phyloP scores from a whole-genome alignment of 1,140 invertebrate genomes.

The Cotesia chilonis region DNA sequence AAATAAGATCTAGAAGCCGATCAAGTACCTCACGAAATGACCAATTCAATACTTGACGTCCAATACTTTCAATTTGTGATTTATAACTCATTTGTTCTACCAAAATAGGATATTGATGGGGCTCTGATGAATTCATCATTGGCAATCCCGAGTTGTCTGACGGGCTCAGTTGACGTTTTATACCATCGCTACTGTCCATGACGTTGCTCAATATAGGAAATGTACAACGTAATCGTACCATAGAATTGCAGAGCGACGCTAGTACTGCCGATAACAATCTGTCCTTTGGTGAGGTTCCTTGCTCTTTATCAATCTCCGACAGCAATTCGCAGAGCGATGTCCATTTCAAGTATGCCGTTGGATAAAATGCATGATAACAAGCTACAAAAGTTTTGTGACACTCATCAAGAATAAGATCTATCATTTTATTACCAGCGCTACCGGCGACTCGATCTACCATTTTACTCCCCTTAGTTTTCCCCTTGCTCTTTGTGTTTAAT shows the following conservation, averaged over 20 bases:
- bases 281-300: conserved; percentile 67
- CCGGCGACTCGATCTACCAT: conserved; percentile 7
- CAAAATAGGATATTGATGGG: conserved; percentile 80
- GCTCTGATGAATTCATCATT: conserved; percentile 76
- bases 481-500: conserved; percentile 59
- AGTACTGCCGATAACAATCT: conserved; percentile 82
- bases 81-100: conserved; percentile 85
- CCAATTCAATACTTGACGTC: conserved; percentile 68
- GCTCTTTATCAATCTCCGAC: conserved; percentile 75
- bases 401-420: conserved; percentile 82
- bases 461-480: conserved; percentile 56
- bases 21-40: conserved; percentile 87
- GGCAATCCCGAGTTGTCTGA: conserved; percentile 76
- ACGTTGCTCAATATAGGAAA: conserved; percentile 75
- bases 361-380: conserved; percentile 96
- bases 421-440: conserved; percentile 63
- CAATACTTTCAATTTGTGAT: conserved; percentile 59
- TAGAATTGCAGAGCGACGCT: conserved; percentile 81
- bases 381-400: conserved; percentile 89
- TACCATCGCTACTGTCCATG: conserved; percentile 65
- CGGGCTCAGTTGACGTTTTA: conserved; percentile 71
- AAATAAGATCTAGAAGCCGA: conserved; percentile 81
- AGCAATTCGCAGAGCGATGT: conserved; percentile 88
- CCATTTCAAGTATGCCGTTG: conserved; percentile 93
- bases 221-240: conserved; percentile 79